These are phyloP conservation scores for Beris chalybata DNA, from an alignment of 2,888 invertebrate species.

Conservation along the genomic window DNA sequence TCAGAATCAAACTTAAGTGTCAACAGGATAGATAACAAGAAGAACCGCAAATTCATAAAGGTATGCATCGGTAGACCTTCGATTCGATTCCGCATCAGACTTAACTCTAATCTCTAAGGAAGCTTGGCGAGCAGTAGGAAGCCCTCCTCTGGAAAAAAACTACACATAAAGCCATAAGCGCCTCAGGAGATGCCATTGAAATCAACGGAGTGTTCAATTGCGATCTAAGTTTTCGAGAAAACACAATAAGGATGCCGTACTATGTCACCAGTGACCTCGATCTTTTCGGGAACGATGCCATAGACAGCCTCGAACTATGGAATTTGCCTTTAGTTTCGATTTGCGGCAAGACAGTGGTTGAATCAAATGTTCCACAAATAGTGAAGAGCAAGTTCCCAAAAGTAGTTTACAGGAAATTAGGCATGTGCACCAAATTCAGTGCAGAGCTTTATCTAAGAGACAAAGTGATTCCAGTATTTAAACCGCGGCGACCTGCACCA, in stretches of 20 bases:
- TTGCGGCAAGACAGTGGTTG: neutral
- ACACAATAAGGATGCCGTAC: neutral
- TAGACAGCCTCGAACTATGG: neutral
- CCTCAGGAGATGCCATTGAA: neutral
- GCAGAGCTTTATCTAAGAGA: conserved; percentile 1
- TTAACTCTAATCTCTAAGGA: neutral
- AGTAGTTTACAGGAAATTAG: neutral
- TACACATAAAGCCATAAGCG: neutral
- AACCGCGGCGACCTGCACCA: conserved; percentile 33
- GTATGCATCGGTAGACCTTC: neutral
- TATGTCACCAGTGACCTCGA: conserved; percentile 2
- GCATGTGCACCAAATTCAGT: neutral
- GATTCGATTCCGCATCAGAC: conserved; percentile 8
- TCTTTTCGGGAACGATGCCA: conserved; percentile 5
- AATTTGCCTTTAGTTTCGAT: neutral
- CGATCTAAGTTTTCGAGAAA: neutral
- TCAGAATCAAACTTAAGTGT: neutral
- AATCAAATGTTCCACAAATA: neutral
- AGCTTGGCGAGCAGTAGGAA: neutral
- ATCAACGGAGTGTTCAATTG: neutral
- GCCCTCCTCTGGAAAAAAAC: neutral
- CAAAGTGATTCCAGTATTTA: conserved; percentile 23
- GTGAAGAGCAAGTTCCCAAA: neutral
- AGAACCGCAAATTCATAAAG: neutral
- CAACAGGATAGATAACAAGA: neutral